Conservation (phyloP, 2,888 invertebrate species). For the Stenodera caucasica region DNA sequence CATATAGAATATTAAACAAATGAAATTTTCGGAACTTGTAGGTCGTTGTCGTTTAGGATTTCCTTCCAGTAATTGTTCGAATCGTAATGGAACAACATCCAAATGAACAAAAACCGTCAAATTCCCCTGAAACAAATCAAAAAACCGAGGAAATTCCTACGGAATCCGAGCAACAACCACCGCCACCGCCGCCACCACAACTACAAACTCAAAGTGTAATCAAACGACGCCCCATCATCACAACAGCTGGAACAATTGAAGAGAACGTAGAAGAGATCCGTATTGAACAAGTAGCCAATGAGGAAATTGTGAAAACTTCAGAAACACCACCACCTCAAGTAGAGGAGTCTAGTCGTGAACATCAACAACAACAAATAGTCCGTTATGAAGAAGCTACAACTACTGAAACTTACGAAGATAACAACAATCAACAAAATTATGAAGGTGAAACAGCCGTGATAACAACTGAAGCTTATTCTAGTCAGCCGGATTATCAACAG, state of each 20-base stretch:
- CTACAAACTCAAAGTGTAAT: conserved; percentile 36
- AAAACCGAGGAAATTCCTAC: conserved; percentile 26
- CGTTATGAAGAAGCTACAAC: conserved; percentile 22
- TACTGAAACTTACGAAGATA: conserved; percentile 19
- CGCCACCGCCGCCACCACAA: neutral
- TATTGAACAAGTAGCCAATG: conserved; percentile 43
- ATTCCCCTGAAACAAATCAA: conserved; percentile 28
- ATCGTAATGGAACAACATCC: neutral
- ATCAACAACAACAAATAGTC: conserved; percentile 18
- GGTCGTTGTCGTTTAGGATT: neutral
- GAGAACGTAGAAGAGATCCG: conserved; percentile 40
- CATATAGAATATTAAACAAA: neutral
- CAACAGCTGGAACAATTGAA: conserved; percentile 52
- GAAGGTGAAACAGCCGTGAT: conserved; percentile 25
- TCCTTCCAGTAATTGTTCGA: neutral
- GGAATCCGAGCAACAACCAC: conserved; percentile 16
- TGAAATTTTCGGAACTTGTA: neutral
- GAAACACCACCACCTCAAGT: conserved; percentile 29
- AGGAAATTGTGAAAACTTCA: conserved; percentile 50
- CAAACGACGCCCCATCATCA: conserved; percentile 45
- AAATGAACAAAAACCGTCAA: conserved; percentile 14
- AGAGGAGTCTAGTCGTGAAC: conserved; percentile 23
- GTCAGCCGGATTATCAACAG: conserved; percentile 21
- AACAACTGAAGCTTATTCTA: conserved; percentile 20
- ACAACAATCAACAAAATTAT: conserved; percentile 17